Base-by-base conservation (phyloP, 2,797 vertebrate species). In the Poeciliopsis turneri region DNA sequence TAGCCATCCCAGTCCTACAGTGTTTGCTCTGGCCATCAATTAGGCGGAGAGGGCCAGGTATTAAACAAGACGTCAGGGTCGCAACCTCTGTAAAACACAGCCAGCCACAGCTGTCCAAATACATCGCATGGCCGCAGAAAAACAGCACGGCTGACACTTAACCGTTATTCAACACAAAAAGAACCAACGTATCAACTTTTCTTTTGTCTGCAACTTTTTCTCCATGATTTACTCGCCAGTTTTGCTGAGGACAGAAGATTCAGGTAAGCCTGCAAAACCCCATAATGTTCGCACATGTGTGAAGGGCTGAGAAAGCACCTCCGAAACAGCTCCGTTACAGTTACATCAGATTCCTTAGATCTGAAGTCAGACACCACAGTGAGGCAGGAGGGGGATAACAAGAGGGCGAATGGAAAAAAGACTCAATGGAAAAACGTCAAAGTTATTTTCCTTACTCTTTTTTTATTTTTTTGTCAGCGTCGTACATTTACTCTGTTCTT, bases 91-190 rank as follows among this genome's bases (percentile, higher is more conserved):
- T 64, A 90, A 92, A 90, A 92, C 92, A 93, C 89, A 92, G 82
- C 33, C 86, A 76, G 89, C 84, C 92, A 92, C 95, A 96, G 95
- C 95, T 95, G 94, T 95, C 93, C 92, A 95, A 96, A 96, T 94
- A 95, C 81, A 77, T 91, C 87, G 78, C 73, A 86, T 33, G 75
- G 72, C 66, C 87, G 78, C 72, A 74, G 75, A 88, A 75, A 78
- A 55, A 79, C 68, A 57, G 68, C 71, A 70, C 41, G 76, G 81
- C 79, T 72, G 75, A 79, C 57, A 78, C 69, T 61, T 33, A 64
- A 74, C 70, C 55, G 79, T 81, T 72, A 10, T 61, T 43, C 73
- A 25, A 46, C 59, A 55, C 69, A 20, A 71, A 45, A 77, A 81
- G 47, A 45, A 74, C 57, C 68, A 71, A 66, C 41, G 79, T 72